These are phyloP conservation scores for Hoplias malabaricus DNA, from an alignment of 2,113 vertebrate species.

Conservation along the genomic window DNA sequence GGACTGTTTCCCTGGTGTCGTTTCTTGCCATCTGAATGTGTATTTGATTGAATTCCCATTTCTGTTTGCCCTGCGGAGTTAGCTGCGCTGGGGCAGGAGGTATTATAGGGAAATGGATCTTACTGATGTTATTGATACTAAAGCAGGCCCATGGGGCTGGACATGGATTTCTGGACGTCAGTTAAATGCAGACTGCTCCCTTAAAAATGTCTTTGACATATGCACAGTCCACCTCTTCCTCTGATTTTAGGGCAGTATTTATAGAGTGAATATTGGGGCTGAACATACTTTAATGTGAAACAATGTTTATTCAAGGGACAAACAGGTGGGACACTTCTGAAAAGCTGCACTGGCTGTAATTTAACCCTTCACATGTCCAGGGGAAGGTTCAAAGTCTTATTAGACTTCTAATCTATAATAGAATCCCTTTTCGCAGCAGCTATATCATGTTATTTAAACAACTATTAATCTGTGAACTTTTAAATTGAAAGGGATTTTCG, in stretches of 20 bases:
- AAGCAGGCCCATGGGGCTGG: not conserved
- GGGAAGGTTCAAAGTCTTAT: no score
- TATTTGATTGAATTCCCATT: constrained; percentile 34
- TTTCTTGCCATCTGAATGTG: constrained; percentile 20
- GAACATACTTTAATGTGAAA: no score
- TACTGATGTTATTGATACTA: not conserved
- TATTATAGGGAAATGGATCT: not conserved
- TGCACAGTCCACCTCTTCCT: not conserved
- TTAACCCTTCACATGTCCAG: no score
- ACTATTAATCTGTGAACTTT: no score
- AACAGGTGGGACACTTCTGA: not conserved
- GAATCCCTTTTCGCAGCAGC: no score
- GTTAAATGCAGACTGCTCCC: not conserved
- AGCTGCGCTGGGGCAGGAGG: not conserved
- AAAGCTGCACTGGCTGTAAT: not conserved
- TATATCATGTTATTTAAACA: no score
- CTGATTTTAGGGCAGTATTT: not conserved
- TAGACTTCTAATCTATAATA: no score
- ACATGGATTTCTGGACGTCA: not conserved
- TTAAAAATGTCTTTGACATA: not conserved
- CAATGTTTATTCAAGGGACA: not conserved
- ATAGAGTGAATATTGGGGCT: not conserved
- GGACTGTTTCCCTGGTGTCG: constrained; percentile 31
- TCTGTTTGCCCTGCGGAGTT: not conserved
- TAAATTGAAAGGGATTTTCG: no score